These are phyloP conservation scores for Limulus polyphemus DNA, from an alignment of 2,888 invertebrate species.

Conservation along the genomic window DNA sequence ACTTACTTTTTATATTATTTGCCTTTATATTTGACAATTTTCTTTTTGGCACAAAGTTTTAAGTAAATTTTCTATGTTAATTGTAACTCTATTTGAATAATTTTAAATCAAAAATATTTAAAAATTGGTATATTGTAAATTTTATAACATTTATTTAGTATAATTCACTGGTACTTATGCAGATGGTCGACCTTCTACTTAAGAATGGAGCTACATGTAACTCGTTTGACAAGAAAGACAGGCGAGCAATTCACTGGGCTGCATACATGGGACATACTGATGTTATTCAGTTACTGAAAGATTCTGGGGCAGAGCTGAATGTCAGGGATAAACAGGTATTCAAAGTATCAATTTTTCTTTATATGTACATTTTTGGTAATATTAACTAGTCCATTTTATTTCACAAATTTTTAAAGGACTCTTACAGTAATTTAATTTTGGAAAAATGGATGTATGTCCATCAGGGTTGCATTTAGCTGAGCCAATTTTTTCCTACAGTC, in stretches of 20 bases:
- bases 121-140: neutral
- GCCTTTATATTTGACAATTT: too few relatives aligned
- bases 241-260: constrained; percentile 50
- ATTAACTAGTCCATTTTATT: too few relatives aligned
- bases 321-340: constrained; percentile 39
- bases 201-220: constrained; percentile 46
- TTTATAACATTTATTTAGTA: constrained; percentile 2
- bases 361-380: neutral
- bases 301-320: constrained; percentile 37
- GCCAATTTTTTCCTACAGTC: too few relatives aligned
- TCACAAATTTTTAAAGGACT: too few relatives aligned
- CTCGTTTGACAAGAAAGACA: constrained; percentile 50
- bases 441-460: too few relatives aligned
- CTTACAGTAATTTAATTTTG: too few relatives aligned
- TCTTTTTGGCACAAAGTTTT: too few relatives aligned
- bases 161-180: neutral
- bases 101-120: neutral
- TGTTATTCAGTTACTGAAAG: constrained; percentile 30
- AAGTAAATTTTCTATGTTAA: neutral
- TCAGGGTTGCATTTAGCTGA: too few relatives aligned
- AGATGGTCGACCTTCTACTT: constrained; percentile 45
- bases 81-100: neutral
- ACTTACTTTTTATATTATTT: too few relatives aligned
- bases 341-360: neutral
- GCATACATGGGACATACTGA: constrained; percentile 46